A percentile compares a stretch with the other conserved stretches of the same genome.
Evolutionary conservation across 2,797 vertebrate species (phyloP).

Genomic region (Onychomys arenicola): DNA sequence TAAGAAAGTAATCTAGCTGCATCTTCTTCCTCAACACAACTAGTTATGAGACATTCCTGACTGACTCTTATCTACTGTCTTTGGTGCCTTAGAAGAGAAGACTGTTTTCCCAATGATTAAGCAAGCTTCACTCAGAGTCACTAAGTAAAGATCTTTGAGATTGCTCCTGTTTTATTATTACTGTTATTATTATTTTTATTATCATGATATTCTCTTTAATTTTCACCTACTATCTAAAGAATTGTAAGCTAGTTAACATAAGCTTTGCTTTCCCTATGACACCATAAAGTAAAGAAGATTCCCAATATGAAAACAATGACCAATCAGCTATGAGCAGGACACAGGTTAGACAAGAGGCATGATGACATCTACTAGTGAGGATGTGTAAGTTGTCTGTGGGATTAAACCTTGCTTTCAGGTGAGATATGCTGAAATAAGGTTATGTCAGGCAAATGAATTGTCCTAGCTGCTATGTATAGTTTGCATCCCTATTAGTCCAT

Average conservation of each 20-base stretch:
- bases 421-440: not conserved
- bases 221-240: not conserved
- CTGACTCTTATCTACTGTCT: not conserved
- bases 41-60: not conserved
- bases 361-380: not conserved
- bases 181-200: too few relatives aligned
- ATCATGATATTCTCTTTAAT: not conserved
- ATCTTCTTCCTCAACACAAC: not conserved
- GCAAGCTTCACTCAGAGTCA: not conserved
- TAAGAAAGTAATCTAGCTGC: too few relatives aligned
- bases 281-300: not conserved
- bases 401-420: not conserved
- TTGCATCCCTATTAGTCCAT: accelerated
- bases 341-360: not conserved
- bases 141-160: not conserved
- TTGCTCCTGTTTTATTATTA: not conserved
- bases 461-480: too few relatives aligned
- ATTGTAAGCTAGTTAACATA: not conserved
- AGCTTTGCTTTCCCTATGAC: not conserved
- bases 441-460: not conserved
- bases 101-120: not conserved
- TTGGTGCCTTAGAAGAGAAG: not conserved
- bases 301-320: not conserved
- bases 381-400: accelerated
- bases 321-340: not conserved